Percentiles rank a stretch among this genome's conserved stretches.
Evolutionary conservation across 2,113 vertebrate species (phyloP).

Genomic region (Psilopsiagon aymara): DNA sequence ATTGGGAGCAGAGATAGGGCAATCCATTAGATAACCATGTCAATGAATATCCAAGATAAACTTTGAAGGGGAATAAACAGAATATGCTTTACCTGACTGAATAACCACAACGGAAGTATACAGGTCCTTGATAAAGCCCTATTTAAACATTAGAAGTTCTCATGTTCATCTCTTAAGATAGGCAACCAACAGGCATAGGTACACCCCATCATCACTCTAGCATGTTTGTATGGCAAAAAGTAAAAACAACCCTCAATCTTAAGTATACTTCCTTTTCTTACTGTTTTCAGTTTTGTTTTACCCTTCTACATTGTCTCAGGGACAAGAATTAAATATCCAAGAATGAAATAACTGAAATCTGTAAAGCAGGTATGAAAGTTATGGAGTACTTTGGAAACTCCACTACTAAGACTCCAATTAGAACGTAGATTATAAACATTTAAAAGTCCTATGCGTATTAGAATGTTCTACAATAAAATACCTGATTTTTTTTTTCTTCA

Average conservation of each 20-base stretch:
- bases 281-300: background rate
- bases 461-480: background rate
- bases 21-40: background rate
- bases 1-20: background rate
- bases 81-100: background rate
- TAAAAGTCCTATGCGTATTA: background rate
- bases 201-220: background rate
- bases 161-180: background rate
- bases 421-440: background rate
- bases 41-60: background rate
- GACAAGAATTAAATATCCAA: background rate
- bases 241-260: background rate
- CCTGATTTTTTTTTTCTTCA: background rate
- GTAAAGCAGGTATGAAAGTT: background rate
- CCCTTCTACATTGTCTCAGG: background rate
- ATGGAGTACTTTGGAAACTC: background rate
- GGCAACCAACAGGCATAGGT: background rate
- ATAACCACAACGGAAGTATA: background rate
- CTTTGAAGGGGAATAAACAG: background rate
- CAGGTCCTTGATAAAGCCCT: background rate
- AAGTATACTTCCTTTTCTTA: background rate
- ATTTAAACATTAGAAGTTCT: background rate
- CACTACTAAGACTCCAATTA: background rate
- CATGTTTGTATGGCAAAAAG: background rate
- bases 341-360: background rate